Evolutionary conservation across 2,113 vertebrate genomes (phyloP), one percentile per base, ranked within the genome.

Genomic region (Syngnathus typhle): DNA sequence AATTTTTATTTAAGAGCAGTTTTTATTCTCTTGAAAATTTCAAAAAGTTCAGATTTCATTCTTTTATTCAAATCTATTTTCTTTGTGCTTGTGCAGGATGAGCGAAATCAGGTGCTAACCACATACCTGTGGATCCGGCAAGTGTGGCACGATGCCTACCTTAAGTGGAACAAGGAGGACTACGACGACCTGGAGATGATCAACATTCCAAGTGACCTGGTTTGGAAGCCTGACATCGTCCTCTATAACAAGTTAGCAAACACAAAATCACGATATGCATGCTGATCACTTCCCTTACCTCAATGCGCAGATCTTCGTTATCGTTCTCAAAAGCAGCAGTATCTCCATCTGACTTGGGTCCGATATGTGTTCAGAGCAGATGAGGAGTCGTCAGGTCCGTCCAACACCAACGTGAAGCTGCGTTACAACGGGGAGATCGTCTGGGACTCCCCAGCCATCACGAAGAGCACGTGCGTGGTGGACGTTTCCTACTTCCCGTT

Each of bases 221-320:
- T 99, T 67, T 99, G 96, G 96, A 96, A 95, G 79, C 96, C 96
- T 0, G 96, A 99, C 82, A 98, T 99, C 8, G 95, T 97, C 64
- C 90, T 99, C 0, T 99, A 99, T 75, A 99, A 99, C 90, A 99
- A 98, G 96, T 98, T 52, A 81, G 85, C 83, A 52, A 64, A 2
- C 3, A 11, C 10, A 6, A 13, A 43, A 43, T 13, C 11, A 43
- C 41, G 27, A 32, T 12, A 11, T 11, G 10, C 8, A 43, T 43
- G 41, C 9, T 9, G 1, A 37, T 61, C 5, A 38, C 36, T 37
- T 19, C 32, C 36, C 1, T 36, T 19, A 41, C 39, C 60, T 18
- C 6, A 39, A 55, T 11, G 49, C 16, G 6, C 46, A 5, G 46
- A 54, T 3, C 3, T 2, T 32, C 52, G 4, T 11, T 5, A 32